Evolutionary conservation across 1,140 invertebrate genomes (phyloP).

Genomic region (Mya arenaria): DNA sequence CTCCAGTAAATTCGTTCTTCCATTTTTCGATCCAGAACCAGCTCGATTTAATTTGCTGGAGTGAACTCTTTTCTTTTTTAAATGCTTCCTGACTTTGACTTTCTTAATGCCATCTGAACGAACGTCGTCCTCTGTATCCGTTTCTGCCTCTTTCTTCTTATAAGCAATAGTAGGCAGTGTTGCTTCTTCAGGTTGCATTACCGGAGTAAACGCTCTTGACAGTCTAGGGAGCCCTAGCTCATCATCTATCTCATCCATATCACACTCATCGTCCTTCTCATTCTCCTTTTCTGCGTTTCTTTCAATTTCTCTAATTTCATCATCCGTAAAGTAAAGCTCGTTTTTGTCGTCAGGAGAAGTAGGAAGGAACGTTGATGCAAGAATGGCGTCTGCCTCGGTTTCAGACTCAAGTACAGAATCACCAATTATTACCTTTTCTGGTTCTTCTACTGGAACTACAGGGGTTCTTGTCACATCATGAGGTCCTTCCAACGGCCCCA

Average conservation of each 20-base stretch:
- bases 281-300: slow-evolving; percentile 4
- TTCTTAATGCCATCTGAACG: slow-evolving; percentile 33
- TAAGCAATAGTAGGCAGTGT: slow-evolving; percentile 34
- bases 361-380: slow-evolving; percentile 41
- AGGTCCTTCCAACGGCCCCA: slow-evolving; percentile 3
- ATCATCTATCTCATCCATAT: slow-evolving; percentile 54
- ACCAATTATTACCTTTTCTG: slow-evolving; percentile 45
- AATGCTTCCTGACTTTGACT: slow-evolving; percentile 42
- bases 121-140: slow-evolving; percentile 17
- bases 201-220: slow-evolving; percentile 48
- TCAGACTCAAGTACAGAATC: slow-evolving; percentile 43
- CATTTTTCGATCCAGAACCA: background rate
- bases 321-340: slow-evolving; percentile 46
- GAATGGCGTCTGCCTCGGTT: background rate
- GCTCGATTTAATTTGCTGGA: slow-evolving; percentile 34
- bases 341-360: slow-evolving; percentile 15
- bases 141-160: slow-evolving; percentile 23
- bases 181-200: slow-evolving; percentile 23
- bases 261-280: slow-evolving; percentile 26
- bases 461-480: background rate
- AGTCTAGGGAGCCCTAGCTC: slow-evolving; percentile 45
- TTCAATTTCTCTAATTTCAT: slow-evolving; percentile 44
- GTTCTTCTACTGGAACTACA: slow-evolving; percentile 45
- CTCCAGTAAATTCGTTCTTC: background rate
- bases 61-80: slow-evolving; percentile 25